Conservation (phyloP, 2,797 vertebrate species). For the Hippopotamyrus pictus region DNA sequence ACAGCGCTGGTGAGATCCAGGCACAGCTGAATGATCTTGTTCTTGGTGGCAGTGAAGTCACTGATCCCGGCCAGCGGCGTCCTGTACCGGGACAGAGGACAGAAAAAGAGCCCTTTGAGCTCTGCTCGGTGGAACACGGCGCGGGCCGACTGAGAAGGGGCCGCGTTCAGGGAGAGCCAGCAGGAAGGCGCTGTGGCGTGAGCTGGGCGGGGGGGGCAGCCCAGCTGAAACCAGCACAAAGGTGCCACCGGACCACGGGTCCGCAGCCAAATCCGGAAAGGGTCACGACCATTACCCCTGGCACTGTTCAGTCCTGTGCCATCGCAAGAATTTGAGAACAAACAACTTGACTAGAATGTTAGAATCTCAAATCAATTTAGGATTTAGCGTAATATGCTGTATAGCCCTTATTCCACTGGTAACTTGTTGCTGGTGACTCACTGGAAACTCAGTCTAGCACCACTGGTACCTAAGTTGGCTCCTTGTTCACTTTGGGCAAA, state of each 20-base stretch:
- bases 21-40: conserved; percentile 90
- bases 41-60: conserved; percentile 81
- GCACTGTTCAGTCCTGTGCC: not conserved
- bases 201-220: not conserved
- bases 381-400: not conserved
- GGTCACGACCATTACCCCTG: not conserved
- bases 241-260: not conserved
- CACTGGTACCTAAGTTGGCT: not conserved
- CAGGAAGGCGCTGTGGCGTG: not conserved
- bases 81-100: conserved; percentile 50
- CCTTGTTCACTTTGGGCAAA: not conserved
- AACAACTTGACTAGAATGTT: not conserved
- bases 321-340: not conserved
- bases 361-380: not conserved
- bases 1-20: conserved; percentile 90
- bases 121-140: not conserved
- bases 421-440: not conserved
- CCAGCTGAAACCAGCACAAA: not conserved
- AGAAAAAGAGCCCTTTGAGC: conserved; percentile 2
- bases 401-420: not conserved
- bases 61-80: conserved; percentile 75
- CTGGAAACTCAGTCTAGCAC: not conserved
- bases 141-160: not conserved
- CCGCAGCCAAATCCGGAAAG: not conserved
- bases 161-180: not conserved